phyloP scores from a whole-genome alignment of 2,888 invertebrate genomes.

The Eumerus sabulonum region DNA sequence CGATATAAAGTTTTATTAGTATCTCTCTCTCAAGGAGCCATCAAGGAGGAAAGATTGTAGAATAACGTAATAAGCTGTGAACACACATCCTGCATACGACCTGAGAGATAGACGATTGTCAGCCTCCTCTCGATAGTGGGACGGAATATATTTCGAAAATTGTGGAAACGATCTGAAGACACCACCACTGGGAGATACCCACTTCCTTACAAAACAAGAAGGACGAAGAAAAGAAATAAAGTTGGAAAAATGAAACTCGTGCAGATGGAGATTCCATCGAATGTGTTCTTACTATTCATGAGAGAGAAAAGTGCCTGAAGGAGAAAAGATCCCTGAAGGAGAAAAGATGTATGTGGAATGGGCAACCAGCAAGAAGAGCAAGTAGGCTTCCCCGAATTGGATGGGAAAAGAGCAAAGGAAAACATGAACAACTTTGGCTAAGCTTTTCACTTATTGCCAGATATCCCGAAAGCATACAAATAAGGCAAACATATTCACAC shows the following conservation, averaged over 20 bases:
- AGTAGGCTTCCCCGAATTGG: too few relatives aligned
- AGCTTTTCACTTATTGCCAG: slow-evolving; percentile 67
- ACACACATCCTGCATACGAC: slow-evolving; percentile 53
- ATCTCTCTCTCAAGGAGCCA: slow-evolving; percentile 69
- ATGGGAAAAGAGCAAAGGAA: too few relatives aligned
- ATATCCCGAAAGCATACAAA: slow-evolving; percentile 64
- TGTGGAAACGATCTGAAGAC: not conserved
- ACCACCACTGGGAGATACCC: not conserved
- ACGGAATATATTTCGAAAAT: not conserved
- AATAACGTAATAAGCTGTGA: slow-evolving; percentile 69
- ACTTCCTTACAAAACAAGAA: slow-evolving; percentile 28
- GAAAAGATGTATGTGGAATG: not conserved
- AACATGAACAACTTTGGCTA: slow-evolving; percentile 49
- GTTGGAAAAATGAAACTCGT: slow-evolving; percentile 45
- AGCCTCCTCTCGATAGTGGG: too few relatives aligned
- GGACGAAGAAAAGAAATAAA: slow-evolving; percentile 35
- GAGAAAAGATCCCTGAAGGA: too few relatives aligned
- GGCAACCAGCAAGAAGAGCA: not conserved
- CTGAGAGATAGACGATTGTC: too few relatives aligned
- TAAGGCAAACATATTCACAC: slow-evolving; percentile 61
- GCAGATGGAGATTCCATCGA: slow-evolving; percentile 53
- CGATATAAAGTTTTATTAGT: slow-evolving; percentile 69
- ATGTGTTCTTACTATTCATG: slow-evolving; percentile 15
- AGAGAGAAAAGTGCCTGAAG: slow-evolving; percentile 48
- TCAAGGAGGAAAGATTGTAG: slow-evolving; percentile 68